Evolutionary conservation across 2,113 vertebrate genomes (phyloP), one percentile per base, ranked within the genome.

Genomic region (Daubentonia madagascariensis): DNA sequence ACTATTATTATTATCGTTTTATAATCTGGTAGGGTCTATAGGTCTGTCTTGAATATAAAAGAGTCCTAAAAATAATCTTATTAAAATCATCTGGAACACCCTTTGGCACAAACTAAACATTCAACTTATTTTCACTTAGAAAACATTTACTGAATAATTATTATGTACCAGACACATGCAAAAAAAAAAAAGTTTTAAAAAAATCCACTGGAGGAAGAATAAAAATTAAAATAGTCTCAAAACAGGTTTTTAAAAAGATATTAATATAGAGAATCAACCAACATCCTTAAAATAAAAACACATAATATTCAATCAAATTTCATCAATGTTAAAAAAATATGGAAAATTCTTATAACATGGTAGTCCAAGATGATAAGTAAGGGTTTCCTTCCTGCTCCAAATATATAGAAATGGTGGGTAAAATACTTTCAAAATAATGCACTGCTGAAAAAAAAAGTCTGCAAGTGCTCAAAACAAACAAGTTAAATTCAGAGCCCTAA

Each of bases 41-140:
- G 14, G 30, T 43, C 54, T 81, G 96, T 59, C 22, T 96, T n/a
- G 90, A 89, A 86, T 10, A 84, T n/a, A 79, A 10, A 81, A 14
- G 35, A 91, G 28, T 40, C 17, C 40, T 92, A 90, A 92, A 45
- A 78, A 79, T 68, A 90, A 93, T 61, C 48, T 97, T 90, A 96
- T 78, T 89, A 92, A 84, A 96, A 92, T 89, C 18, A 94, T 35
- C 50, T 73, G 45, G 22, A 90, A 94, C 20, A 88, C 10, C 50
- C 13, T 57, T 61, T 65, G 73, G 78, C 61, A 93, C 54, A 92
- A 75, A 68, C 14, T 68, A 85, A 35, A 75, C 5, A 61, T 61
- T 94, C 72, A 59, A 95, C 14, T 86, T 87, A 92, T 76, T 96
- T 96, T 84, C 61, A 96, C 43, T 70, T 87, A 87, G 57, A 93